A percentile compares a stretch with the other conserved stretches of the same genome.
phyloP scores from a whole-genome alignment of 92 coral and sea anemone genomes.

The Heliopora coerulea region DNA sequence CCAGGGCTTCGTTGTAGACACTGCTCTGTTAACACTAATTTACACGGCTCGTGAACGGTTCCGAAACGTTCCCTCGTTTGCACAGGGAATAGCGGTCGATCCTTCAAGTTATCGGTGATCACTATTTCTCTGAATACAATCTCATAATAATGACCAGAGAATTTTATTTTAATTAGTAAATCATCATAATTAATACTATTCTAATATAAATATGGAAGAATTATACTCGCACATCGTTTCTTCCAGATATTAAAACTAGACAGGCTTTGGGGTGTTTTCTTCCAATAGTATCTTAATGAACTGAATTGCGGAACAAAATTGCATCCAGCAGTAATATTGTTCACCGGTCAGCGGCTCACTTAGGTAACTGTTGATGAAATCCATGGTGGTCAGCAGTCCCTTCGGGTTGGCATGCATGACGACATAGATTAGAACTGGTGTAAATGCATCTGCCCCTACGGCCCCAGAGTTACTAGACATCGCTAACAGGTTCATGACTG shows the following conservation, averaged over 20 bases:
- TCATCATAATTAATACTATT: no score
- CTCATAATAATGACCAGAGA: no score
- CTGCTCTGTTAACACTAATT: no score
- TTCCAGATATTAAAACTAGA: not conserved
- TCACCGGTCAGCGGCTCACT: conserved; percentile 83
- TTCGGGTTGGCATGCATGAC: conserved; percentile 93
- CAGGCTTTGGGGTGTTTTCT: conserved; percentile 10
- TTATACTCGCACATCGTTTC: not conserved
- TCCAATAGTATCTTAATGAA: conserved; percentile 67
- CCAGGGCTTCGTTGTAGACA: no score
- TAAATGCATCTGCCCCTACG: conserved; percentile 96
- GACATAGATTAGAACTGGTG: conserved; percentile 88
- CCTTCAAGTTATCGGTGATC: no score
- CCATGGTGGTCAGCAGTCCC: conserved; percentile 90
- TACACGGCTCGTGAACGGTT: no score
- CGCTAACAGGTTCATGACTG: conserved; percentile 90
- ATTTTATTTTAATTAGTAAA: no score
- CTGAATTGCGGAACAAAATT: conserved; percentile 90
- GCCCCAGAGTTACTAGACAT: conserved; percentile 86
- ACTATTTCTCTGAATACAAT: no score
- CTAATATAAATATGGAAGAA: not conserved
- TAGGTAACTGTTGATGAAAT: conserved; percentile 80
- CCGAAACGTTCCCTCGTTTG: no score
- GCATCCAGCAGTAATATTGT: conserved; percentile 99
- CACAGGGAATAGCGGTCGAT: no score